phyloP scores from a whole-genome alignment of 2,113 vertebrate species.

The Rhea pennata region DNA sequence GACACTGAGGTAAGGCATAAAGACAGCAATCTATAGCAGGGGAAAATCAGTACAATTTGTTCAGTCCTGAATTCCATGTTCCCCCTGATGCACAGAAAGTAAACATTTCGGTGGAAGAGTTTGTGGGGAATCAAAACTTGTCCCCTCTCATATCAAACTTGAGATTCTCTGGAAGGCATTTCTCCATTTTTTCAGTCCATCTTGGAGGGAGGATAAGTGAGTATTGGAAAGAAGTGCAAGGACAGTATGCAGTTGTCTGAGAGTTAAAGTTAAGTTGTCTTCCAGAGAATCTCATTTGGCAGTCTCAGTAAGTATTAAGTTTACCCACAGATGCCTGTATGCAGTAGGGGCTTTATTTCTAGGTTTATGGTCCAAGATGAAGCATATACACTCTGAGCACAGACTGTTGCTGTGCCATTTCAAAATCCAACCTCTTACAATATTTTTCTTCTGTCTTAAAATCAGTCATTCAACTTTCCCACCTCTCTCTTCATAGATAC shows the following conservation, averaged over 20 bases:
- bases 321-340: too few species aligned
- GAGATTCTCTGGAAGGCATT: too few species aligned
- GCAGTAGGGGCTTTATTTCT: neutral
- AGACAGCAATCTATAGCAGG: neutral
- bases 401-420: neutral
- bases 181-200: too few species aligned
- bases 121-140: neutral
- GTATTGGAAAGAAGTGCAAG: too few species aligned
- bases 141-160: neutral
- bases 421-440: neutral
- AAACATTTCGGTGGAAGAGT: neutral
- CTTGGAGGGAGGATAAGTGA: too few species aligned
- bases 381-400: too few species aligned
- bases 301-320: neutral
- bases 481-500: neutral
- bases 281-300: neutral
- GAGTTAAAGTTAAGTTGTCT: too few species aligned
- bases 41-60: rapidly evolving
- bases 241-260: too few species aligned
- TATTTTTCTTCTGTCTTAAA: neutral
- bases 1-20: neutral
- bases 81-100: neutral
- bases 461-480: neutral
- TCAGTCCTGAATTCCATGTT: neutral
- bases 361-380: neutral